phyloP scores from a whole-genome alignment of 2,888 invertebrate species.

The Patella depressa region DNA sequence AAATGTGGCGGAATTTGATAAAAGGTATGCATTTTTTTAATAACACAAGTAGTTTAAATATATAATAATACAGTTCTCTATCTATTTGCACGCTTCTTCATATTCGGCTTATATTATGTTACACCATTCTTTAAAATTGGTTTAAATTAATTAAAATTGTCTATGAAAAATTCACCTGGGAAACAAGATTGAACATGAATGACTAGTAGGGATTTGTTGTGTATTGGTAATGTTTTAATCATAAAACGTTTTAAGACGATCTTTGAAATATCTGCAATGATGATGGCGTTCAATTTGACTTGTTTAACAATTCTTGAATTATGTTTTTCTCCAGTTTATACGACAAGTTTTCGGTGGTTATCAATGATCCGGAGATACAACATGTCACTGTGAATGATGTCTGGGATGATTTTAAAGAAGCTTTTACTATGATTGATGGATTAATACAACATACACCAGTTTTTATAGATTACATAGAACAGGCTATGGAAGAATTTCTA shows the following conservation, averaged over 20 bases:
- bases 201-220: not conserved
- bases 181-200: not conserved
- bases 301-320: not conserved
- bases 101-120: no score
- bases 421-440: constrained; percentile 49
- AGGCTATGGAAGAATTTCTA: constrained; percentile 53
- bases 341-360: constrained; percentile 51
- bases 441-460: constrained; percentile 58
- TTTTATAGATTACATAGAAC: constrained; percentile 57
- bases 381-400: constrained; percentile 49
- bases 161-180: no score
- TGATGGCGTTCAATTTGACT: constrained; percentile 1
- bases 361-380: constrained; percentile 41
- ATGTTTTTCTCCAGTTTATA: constrained; percentile 47
- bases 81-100: no score
- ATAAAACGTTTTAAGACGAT: not conserved
- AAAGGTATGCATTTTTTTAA: constrained; percentile 36
- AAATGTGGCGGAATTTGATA: constrained; percentile 44
- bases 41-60: not conserved
- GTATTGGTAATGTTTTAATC: not conserved
- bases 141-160: no score
- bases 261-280: not conserved
- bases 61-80: no score
- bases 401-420: constrained; percentile 55
- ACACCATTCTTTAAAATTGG: no score